Evolutionary conservation across 2,113 vertebrate species (phyloP).

Genomic region (Mesitornis unicolor): DNA sequence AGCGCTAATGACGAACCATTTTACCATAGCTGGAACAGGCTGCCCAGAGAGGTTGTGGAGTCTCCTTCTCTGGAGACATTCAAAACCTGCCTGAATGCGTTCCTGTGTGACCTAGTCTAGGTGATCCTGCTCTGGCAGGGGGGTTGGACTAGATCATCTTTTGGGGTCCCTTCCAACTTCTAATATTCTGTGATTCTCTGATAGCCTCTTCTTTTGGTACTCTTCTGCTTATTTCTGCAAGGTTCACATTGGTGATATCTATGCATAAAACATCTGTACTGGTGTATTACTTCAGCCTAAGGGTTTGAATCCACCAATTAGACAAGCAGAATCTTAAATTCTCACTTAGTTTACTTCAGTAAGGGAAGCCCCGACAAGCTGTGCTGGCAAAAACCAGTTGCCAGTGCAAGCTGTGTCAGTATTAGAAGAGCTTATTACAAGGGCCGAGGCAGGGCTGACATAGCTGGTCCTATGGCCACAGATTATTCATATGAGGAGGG

Average conservation of each 20-base stretch:
- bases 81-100: too few species aligned
- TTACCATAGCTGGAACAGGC: too few species aligned
- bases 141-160: too few species aligned
- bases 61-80: too few species aligned
- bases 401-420: background rate
- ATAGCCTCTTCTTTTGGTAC: background rate
- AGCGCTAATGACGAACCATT: background rate
- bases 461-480: fast-evolving
- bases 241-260: background rate
- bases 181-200: too few species aligned
- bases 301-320: background rate
- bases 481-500: background rate
- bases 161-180: too few species aligned
- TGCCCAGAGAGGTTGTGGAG: too few species aligned
- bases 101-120: too few species aligned
- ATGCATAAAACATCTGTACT: background rate
- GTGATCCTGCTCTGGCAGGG: too few species aligned
- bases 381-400: background rate
- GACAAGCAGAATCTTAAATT: background rate
- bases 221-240: background rate
- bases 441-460: background rate
- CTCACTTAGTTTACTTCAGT: background rate
- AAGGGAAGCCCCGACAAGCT: background rate
- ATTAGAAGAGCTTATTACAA: background rate
- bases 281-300: background rate